Evolutionary conservation across 1,140 invertebrate genomes (phyloP).

Genomic region (Telenomus remus): DNA sequence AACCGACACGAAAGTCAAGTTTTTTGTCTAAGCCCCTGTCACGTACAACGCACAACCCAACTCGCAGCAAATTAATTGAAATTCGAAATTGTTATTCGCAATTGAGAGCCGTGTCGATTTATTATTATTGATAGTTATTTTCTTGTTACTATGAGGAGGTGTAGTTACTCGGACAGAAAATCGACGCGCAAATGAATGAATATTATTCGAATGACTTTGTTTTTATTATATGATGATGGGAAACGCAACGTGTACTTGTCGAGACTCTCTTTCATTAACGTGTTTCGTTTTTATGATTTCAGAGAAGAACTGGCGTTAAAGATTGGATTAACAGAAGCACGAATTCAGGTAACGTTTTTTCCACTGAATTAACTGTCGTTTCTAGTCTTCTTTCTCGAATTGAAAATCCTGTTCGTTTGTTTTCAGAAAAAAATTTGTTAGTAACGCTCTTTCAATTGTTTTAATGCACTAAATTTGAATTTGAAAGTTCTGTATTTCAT

Average conservation of each 20-base stretch:
- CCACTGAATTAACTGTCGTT: not conserved
- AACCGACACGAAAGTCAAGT: slow-evolving; percentile 57
- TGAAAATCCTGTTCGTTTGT: too few relatives aligned
- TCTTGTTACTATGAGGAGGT: slow-evolving; percentile 1
- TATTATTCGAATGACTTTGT: slow-evolving; percentile 1
- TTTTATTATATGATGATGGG: not conserved
- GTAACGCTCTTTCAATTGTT: too few relatives aligned
- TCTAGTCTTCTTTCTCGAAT: too few relatives aligned
- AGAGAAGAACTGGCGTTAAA: slow-evolving; percentile 98
- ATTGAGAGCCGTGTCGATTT: slow-evolving; percentile 16
- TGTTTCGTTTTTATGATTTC: slow-evolving; percentile 75
- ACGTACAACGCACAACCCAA: slow-evolving; percentile 29
- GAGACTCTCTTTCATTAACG: not conserved
- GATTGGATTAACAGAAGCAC: slow-evolving; percentile 96
- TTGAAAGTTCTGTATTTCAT: too few relatives aligned
- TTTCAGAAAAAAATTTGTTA: too few relatives aligned
- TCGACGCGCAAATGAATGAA: not conserved
- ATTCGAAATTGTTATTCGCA: slow-evolving; percentile 43
- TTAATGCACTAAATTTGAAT: too few relatives aligned
- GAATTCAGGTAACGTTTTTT: slow-evolving; percentile 91
- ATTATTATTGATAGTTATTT: slow-evolving; percentile 22
- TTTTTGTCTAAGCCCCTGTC: slow-evolving; percentile 49
- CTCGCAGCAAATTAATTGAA: slow-evolving; percentile 49
- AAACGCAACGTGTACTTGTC: not conserved
- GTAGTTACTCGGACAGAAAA: not conserved